Conservation (phyloP, 2,113 vertebrate genomes). For the Leuciscus idus region DNA sequence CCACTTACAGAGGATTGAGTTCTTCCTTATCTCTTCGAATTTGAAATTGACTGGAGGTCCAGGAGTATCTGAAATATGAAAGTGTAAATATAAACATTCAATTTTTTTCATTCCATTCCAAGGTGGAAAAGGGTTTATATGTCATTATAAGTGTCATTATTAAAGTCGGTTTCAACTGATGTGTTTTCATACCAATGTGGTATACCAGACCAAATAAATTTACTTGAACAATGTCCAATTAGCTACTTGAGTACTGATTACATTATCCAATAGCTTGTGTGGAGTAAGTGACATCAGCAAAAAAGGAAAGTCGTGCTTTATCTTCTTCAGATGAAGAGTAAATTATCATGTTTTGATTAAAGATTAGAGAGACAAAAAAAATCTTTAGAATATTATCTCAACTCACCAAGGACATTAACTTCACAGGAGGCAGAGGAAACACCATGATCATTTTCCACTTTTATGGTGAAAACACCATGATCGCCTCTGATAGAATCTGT, state of each 20-base stretch:
- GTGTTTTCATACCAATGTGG: too few relatives aligned
- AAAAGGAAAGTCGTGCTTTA: too few relatives aligned
- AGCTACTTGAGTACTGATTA: too few relatives aligned
- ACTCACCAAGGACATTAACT: slow-evolving; percentile 90
- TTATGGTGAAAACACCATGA: slow-evolving; percentile 90
- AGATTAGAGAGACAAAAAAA: slow-evolving; percentile 9
- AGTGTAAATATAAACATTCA: background rate
- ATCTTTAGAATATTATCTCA: too few relatives aligned
- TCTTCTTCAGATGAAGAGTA: background rate
- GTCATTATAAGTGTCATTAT: background rate
- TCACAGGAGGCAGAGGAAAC: slow-evolving; percentile 87
- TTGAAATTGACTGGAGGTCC: slow-evolving; percentile 90
- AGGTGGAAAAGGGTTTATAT: background rate
- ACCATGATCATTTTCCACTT: slow-evolving; percentile 94
- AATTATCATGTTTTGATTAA: background rate
- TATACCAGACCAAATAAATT: too few relatives aligned
- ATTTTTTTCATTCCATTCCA: background rate
- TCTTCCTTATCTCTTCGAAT: slow-evolving; percentile 93
- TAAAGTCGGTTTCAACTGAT: too few relatives aligned
- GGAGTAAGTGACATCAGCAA: too few relatives aligned
- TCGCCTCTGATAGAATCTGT: slow-evolving; percentile 86
- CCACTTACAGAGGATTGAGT: slow-evolving; percentile 91
- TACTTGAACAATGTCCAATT: too few relatives aligned
- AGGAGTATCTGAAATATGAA: slow-evolving; percentile 82
- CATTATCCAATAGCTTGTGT: too few relatives aligned